Percentiles rank a stretch among this genome's conserved stretches.
Conservation (phyloP, 1,140 invertebrate genomes). For the Rhyacophila brunnea region DNA sequence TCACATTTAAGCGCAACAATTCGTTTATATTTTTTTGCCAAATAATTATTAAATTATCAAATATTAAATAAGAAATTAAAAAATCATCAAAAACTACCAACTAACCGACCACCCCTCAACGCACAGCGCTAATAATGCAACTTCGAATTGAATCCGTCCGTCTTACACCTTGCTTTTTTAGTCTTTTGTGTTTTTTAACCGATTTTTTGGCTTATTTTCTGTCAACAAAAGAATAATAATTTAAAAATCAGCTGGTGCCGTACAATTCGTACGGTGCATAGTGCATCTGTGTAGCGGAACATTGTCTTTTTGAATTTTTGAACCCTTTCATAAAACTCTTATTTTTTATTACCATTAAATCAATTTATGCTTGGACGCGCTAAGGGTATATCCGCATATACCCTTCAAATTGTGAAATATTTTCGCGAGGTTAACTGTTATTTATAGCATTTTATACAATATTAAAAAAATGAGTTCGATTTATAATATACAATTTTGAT, state of each 20-base stretch:
- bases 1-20: no score
- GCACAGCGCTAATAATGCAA: no score
- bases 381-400: background rate
- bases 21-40: no score
- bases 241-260: background rate
- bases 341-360: constrained; percentile 17
- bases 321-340: constrained; percentile 10
- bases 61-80: no score
- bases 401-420: background rate
- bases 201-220: constrained; percentile 11
- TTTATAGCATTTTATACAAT: no score
- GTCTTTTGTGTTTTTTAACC: constrained; percentile 12
- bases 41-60: no score
- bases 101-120: no score
- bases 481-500: no score
- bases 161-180: constrained; percentile 17
- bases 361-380: constrained; percentile 21
- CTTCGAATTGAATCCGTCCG: background rate
- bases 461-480: no score
- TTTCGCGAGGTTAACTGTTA: no score
- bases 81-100: no score
- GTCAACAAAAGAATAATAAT: constrained; percentile 8
- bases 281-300: constrained; percentile 16
- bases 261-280: background rate
- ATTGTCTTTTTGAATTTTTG: constrained; percentile 12